Percentiles rank a stretch among this genome's conserved stretches.
These are phyloP conservation scores for Papilio glaucus DNA, from an alignment of 1,140 invertebrate species.

Conservation along the genomic window DNA sequence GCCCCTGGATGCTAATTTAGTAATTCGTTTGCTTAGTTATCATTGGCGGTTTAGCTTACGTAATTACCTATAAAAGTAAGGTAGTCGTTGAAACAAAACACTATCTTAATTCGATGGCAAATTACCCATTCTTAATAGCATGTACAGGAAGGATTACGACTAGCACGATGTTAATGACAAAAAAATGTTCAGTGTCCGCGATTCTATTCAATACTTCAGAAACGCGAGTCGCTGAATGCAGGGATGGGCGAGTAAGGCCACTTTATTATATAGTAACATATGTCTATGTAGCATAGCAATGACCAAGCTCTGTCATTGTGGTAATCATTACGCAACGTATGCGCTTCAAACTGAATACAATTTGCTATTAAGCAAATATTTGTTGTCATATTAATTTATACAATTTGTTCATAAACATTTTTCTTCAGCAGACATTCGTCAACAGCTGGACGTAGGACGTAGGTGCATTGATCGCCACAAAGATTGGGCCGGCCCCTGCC, in stretches of 20 bases:
- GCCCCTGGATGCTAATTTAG: too few species aligned
- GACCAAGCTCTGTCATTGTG: slow-evolving; percentile 9
- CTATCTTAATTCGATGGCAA: neutral
- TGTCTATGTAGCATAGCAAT: slow-evolving; percentile 5
- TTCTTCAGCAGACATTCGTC: too few species aligned
- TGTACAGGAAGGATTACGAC: neutral
- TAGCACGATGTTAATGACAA: neutral
- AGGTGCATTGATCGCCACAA: too few species aligned
- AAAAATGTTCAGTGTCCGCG: slow-evolving; percentile 27
- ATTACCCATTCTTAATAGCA: neutral
- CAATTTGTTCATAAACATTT: too few species aligned
- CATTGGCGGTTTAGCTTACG: too few species aligned
- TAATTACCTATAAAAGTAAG: too few species aligned
- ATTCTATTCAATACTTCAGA: slow-evolving; percentile 55
- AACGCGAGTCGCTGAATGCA: slow-evolving; percentile 65
- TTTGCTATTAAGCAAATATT: neutral
- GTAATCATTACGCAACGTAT: slow-evolving; percentile 28
- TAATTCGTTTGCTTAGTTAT: too few species aligned
- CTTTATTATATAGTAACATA: slow-evolving; percentile 47
- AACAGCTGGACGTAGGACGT: too few species aligned
- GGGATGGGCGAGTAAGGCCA: slow-evolving; percentile 69
- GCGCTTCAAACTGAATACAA: slow-evolving; percentile 40
- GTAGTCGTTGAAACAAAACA: too few species aligned
- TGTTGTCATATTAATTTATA: neutral
- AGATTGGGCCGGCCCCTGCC: too few species aligned